phyloP scores from a whole-genome alignment of 2,797 vertebrate genomes.

The Limnodromus scolopaceus region DNA sequence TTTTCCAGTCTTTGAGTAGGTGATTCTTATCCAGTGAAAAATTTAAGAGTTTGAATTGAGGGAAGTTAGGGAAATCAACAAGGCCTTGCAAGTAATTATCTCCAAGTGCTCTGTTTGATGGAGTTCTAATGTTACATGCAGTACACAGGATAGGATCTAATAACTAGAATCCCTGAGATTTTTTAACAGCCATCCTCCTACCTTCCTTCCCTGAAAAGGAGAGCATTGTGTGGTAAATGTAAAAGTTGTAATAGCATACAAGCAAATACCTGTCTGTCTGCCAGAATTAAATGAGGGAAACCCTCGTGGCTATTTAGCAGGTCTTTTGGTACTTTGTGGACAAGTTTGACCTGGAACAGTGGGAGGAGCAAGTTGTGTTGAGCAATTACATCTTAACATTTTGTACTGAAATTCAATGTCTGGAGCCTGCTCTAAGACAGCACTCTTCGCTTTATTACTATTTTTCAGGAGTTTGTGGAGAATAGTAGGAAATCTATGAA shows the following conservation, averaged over 20 bases:
- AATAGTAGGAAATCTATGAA: conserved; percentile 92
- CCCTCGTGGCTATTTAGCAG: background rate
- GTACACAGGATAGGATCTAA: background rate
- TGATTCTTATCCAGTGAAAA: background rate
- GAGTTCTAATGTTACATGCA: background rate
- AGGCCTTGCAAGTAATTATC: background rate
- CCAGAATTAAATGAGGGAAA: background rate
- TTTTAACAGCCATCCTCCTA: background rate
- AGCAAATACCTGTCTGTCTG: background rate
- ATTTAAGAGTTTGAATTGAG: background rate
- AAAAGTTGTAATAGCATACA: background rate
- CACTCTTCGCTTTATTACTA: background rate
- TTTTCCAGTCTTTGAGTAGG: background rate
- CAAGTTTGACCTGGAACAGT: background rate
- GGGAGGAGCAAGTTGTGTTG: background rate
- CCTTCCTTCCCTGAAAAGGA: background rate
- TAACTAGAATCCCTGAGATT: background rate
- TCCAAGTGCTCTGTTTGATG: background rate
- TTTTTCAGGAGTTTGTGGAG: conserved; percentile 94
- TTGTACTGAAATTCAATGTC: background rate
- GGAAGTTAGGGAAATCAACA: background rate
- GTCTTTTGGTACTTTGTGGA: background rate
- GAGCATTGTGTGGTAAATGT: background rate
- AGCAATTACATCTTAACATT: background rate
- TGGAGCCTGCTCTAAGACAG: background rate